Evolutionary conservation across 2,888 invertebrate genomes (phyloP).

Genomic region (Cephus pygmeus): DNA sequence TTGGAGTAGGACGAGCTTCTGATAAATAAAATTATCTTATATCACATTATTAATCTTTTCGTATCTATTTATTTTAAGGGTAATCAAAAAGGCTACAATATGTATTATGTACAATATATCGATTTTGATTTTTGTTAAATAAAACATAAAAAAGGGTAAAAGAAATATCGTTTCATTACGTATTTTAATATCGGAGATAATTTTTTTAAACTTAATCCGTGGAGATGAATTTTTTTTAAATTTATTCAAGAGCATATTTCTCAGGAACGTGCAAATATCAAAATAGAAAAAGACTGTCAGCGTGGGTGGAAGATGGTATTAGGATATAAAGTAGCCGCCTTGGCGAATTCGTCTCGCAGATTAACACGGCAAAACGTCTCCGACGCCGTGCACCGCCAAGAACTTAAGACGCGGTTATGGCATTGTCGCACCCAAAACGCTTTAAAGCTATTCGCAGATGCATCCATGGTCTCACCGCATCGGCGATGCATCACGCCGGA

Average conservation of each 20-base stretch:
- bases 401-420: background rate
- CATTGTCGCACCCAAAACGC: background rate
- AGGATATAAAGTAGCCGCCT: constrained; percentile 42
- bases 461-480: constrained; percentile 22
- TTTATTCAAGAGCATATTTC: background rate
- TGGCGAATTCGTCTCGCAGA: constrained; percentile 47
- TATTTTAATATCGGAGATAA: background rate
- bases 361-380: constrained; percentile 36
- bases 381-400: background rate
- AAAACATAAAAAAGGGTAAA: background rate
- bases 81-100: background rate
- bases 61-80: background rate
- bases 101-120: background rate
- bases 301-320: constrained; percentile 25
- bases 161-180: background rate
- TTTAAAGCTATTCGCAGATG: background rate
- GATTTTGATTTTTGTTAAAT: background rate
- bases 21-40: too few species aligned
- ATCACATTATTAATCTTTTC: background rate
- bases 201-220: background rate
- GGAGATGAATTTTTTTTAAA: background rate
- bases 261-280: background rate
- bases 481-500: constrained; percentile 39
- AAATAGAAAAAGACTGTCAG: background rate
- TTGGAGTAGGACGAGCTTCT: background rate